phyloP scores from a whole-genome alignment of 2,797 vertebrate species.

The Etheostoma perlongum region DNA sequence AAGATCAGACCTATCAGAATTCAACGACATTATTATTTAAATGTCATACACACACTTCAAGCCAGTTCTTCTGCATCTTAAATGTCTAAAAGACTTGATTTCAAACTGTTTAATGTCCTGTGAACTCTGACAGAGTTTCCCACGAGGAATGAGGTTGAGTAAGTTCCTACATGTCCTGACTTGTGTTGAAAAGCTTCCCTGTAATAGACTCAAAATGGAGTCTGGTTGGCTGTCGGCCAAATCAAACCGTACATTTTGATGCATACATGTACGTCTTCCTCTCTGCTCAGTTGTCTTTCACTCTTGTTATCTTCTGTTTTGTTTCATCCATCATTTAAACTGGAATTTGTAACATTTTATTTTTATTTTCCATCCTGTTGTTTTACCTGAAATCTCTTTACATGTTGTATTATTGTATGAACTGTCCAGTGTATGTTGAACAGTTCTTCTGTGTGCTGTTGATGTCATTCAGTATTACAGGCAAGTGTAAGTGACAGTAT shows the following conservation, averaged over 20 bases:
- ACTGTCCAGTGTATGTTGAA: slow-evolving; percentile 51
- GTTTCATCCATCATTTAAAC: slow-evolving; percentile 55
- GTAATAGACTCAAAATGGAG: slow-evolving; percentile 64
- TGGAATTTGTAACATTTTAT: slow-evolving; percentile 71
- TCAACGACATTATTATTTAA: slow-evolving; percentile 1
- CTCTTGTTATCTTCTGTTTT: slow-evolving; percentile 26
- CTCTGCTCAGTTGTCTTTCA: slow-evolving; percentile 15
- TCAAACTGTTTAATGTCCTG: slow-evolving; percentile 28
- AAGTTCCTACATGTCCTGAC: slow-evolving; percentile 52
- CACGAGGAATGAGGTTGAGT: slow-evolving; percentile 60
- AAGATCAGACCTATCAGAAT: slow-evolving; percentile 36
- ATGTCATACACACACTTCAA: background rate
- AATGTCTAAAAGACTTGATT: slow-evolving; percentile 22
- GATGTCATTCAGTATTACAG: slow-evolving; percentile 76
- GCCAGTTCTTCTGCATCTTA: slow-evolving; percentile 30
- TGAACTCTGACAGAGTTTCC: slow-evolving; percentile 23
- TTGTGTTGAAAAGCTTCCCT: slow-evolving; percentile 36
- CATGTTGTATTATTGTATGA: slow-evolving; percentile 66
- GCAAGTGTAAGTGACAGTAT: slow-evolving; percentile 72
- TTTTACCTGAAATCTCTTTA: slow-evolving; percentile 38
- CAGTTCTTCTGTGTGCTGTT: slow-evolving; percentile 45
- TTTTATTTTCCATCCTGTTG: slow-evolving; percentile 38
- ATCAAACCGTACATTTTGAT: slow-evolving; percentile 43
- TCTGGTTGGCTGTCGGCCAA: slow-evolving; percentile 34
- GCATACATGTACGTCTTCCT: slow-evolving; percentile 26